Evolutionary conservation across 1,140 invertebrate genomes (phyloP), one percentile per base, ranked within the genome.

Genomic region (Odontomachus brunneus): DNA sequence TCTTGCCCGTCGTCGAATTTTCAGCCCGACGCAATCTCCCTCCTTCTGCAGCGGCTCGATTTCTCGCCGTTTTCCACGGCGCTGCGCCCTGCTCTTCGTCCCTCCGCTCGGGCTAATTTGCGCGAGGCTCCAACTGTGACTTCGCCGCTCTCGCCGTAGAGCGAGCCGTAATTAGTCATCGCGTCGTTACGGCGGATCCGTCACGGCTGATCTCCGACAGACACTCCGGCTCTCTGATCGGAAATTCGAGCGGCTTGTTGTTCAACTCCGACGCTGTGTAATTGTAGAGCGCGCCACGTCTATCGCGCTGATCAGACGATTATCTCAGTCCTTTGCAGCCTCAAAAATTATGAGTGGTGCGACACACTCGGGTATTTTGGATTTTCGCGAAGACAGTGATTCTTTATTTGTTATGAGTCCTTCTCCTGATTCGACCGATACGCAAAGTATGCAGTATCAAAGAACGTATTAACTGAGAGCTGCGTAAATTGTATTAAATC

Each of bases 101-200:
- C 7, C 5, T 17, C 44, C 7, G 24, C 5, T 33, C 44, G 3
- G 17, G 17, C 44, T 55, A 71, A 80, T 80, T 80, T 59, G 22
- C 24, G n/a, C 12, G 51, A 29, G n/a, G 51, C 4, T 59, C 69
- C 22, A 0, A 26, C 38, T 11, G 63, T 17, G 17, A 67, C 48
- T 67, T 53, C 19, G 5, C 5, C 38, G 33, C 19, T 59, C 63
- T 57, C 22, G 22, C 2, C 49, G 9, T 11, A 80, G 51, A 59
- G 67, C 24, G 29, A 71, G 12, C 57, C 69, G 65, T 71, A 69
- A 80, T 80, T 80, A 78, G 12, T 69, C 49, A 78, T 67, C 63
- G 49, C 29, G 33, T 38, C 59, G 17, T 62, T 29, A 26, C 26
- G 59, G 59, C 59, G n/a, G 17, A 67, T 66, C 26, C 12, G 38